Evolutionary conservation across 2,888 invertebrate genomes (phyloP).

Genomic region (Ormyrus rosae): DNA sequence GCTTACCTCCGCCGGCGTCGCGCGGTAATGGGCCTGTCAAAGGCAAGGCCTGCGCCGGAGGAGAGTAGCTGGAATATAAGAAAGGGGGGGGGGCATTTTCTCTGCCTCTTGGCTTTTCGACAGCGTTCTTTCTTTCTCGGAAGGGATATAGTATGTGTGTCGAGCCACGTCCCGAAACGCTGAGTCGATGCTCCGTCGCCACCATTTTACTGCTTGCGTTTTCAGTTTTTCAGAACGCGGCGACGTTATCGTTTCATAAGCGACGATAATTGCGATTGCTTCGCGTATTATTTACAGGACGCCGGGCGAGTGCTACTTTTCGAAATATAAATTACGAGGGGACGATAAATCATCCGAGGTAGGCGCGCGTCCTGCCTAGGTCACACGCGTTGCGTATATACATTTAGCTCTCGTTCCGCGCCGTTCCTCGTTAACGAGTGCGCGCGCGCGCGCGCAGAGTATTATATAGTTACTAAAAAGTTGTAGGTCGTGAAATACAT

Average conservation of each 20-base stretch:
- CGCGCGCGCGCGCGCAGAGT: background rate
- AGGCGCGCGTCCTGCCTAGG: background rate
- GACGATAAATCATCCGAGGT: constrained; percentile 2
- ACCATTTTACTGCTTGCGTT: background rate
- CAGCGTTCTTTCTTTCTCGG: background rate
- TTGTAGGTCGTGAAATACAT: constrained; percentile 59
- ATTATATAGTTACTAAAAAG: constrained; percentile 44
- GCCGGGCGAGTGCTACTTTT: background rate
- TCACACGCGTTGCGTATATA: background rate
- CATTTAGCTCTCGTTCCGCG: constrained; percentile 3
- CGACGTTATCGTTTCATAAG: background rate
- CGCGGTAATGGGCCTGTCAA: constrained; percentile 74
- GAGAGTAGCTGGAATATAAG: constrained; percentile 3
- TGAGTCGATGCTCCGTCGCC: background rate
- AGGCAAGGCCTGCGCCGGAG: constrained; percentile 57
- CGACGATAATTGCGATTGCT: background rate
- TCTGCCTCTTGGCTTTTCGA: background rate
- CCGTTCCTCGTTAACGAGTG: constrained; percentile 27
- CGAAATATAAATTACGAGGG: background rate
- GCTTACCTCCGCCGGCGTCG: constrained; percentile 46
- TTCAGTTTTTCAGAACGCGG: background rate
- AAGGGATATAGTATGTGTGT: background rate
- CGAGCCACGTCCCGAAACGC: too few species aligned
- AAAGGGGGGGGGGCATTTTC: constrained; percentile 13
- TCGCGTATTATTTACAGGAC: background rate